phyloP scores from a whole-genome alignment of 2,797 vertebrate species.

The Arrhamphus sclerolepis region DNA sequence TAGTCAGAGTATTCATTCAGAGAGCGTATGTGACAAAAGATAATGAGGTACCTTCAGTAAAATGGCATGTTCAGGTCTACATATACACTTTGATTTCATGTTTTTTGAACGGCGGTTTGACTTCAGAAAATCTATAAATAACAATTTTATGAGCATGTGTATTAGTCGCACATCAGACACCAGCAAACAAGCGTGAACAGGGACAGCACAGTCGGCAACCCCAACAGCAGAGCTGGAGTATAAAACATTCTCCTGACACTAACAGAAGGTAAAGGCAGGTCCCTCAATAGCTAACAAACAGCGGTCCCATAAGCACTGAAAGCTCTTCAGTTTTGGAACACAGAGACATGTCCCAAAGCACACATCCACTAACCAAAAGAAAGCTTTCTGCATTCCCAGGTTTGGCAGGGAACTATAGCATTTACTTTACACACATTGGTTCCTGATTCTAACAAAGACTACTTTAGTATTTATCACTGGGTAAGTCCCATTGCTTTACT shows the following conservation, averaged over 20 bases:
- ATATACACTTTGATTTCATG: constrained; percentile 9
- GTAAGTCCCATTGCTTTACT: constrained; percentile 56
- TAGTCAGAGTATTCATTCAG: background rate
- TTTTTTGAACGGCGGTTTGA: background rate
- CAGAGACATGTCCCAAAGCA: constrained; percentile 57
- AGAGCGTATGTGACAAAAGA: constrained; percentile 1
- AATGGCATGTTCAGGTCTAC: background rate
- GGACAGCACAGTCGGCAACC: constrained; percentile 20
- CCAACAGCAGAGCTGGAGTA: constrained; percentile 7
- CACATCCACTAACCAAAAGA: constrained; percentile 45
- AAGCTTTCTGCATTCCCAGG: constrained; percentile 27
- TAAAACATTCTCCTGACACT: constrained; percentile 41
- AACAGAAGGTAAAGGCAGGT: constrained; percentile 55
- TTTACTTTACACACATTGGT: constrained; percentile 42
- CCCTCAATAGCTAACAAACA: constrained; percentile 44
- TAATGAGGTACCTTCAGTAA: background rate
- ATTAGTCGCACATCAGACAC: constrained; percentile 33
- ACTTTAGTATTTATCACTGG: constrained; percentile 64
- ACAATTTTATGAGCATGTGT: constrained; percentile 14
- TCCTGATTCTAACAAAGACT: constrained; percentile 66
- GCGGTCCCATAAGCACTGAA: constrained; percentile 52
- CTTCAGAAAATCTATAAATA: constrained; percentile 11
- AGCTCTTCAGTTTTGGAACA: constrained; percentile 56
- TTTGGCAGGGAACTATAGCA: constrained; percentile 44
- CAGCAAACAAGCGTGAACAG: constrained; percentile 29